Percentiles rank a stretch among this genome's conserved stretches.
Conservation (phyloP, 2,113 vertebrate genomes). For the Alethe diademata region DNA sequence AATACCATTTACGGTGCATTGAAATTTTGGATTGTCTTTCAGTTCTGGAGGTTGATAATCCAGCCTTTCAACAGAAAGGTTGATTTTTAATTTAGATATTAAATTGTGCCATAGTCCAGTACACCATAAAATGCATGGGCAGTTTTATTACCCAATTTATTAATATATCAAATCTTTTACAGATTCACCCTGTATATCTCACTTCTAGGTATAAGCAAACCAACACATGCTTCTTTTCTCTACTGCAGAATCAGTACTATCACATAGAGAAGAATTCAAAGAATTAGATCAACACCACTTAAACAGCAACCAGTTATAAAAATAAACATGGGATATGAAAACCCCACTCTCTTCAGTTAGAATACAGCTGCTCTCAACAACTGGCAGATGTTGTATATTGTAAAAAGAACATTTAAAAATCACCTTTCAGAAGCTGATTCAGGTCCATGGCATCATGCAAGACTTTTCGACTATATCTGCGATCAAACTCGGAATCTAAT, state of each 20-base stretch:
- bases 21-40: background rate
- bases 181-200: background rate
- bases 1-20: background rate
- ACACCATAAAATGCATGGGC: background rate
- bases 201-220: background rate
- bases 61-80: background rate
- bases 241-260: background rate
- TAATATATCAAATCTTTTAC: background rate
- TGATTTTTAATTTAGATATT: background rate
- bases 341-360: background rate
- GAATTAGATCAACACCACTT: background rate
- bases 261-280: background rate
- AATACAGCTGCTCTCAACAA: background rate
- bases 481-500: conserved; percentile 66
- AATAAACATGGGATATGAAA: background rate
- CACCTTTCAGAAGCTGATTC: conserved; percentile 83
- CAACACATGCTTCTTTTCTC: background rate
- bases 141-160: background rate
- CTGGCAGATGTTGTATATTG: background rate
- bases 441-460: conserved; percentile 81
- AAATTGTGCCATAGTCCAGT: background rate
- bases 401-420: background rate
- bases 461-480: conserved; percentile 67
- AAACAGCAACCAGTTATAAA: background rate
- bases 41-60: background rate